Base-by-base conservation (phyloP, 2,113 vertebrate genomes). In the Hemibagrus wyckioides region DNA sequence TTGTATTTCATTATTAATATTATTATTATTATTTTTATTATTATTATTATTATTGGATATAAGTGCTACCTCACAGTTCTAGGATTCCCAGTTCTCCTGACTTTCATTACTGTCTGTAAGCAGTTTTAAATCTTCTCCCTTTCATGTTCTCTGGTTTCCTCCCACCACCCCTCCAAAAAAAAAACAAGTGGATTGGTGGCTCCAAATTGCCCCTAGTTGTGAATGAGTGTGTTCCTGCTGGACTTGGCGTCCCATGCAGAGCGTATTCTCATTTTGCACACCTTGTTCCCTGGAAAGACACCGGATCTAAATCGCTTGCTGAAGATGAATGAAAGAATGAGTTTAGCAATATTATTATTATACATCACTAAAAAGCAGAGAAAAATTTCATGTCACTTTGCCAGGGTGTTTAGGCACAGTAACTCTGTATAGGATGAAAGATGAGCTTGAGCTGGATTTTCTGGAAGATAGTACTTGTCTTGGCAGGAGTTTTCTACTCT, bases 401-500 rank as follows among this genome's bases (percentile, higher is more conserved):
- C n/a, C 28, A 50, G 1, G 2, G 25, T 73, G 25, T 85, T 85
- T 30, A n/a, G 36, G 33, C 21, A 57, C 56, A 63, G 10, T 30
- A 63, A 7, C 84, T 85, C 21, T 36, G 77, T 25, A 36, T 8
- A 36, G 21, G 21, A 57, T 50, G 15, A 63, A 61, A 65, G 39
- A 48, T 83, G 28, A 69, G 82, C 44, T 77, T 11, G 56, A 63
- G 39, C n/a, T 85, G 56, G 54, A 61, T 59, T 85, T n/a, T 76
- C 54, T 75, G 69, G 54, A 75, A 57, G 57, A 76, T 2, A 8
- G 30, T n/a, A 79, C 8, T 77, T 30, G 56, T 50, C 28, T 63
- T 50, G 44, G 56, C 71, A 77, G 41, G 84, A 85, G 73, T 79
- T 85, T 79, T 61, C 30, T 79, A 59, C 63, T 83, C 30, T 52